Conservation (phyloP, 2,113 vertebrate genomes). For the Loxodonta africana region DNA sequence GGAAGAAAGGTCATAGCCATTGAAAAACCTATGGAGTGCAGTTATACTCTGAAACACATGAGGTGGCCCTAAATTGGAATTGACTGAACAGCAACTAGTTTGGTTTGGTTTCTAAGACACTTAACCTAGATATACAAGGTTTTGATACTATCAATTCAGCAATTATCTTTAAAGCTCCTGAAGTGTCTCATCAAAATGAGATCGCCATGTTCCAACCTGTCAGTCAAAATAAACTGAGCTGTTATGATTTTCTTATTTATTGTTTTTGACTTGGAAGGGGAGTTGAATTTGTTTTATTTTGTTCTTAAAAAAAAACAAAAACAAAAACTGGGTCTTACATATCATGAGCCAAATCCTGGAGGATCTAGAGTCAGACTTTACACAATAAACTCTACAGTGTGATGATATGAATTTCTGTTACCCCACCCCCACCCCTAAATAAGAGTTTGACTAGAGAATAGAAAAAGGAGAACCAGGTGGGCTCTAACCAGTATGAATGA, state of each 20-base stretch:
- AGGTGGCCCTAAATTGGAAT: neutral
- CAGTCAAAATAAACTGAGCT: neutral
- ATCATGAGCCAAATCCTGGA: neutral
- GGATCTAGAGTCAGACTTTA: neutral
- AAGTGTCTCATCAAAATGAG: neutral
- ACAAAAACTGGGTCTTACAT: neutral
- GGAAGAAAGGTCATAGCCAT: neutral
- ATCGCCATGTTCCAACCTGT: neutral
- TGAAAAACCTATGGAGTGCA: neutral
- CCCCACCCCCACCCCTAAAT: neutral
- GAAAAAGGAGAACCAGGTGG: neutral
- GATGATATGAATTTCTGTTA: neutral
- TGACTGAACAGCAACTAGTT: neutral
- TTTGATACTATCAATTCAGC: neutral
- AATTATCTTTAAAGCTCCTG: neutral
- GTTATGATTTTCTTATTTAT: neutral
- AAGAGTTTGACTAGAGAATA: neutral
- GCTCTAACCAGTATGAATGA: neutral
- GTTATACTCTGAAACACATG: neutral
- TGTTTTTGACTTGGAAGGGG: neutral
- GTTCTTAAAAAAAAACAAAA: neutral
- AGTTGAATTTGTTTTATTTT: neutral
- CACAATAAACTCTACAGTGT: neutral
- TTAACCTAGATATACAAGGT: neutral
- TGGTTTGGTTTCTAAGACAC: neutral